Percentiles rank a stretch among this genome's conserved stretches.
Conservation (phyloP, 2,113 vertebrate species). For the Euleptes europaea region DNA sequence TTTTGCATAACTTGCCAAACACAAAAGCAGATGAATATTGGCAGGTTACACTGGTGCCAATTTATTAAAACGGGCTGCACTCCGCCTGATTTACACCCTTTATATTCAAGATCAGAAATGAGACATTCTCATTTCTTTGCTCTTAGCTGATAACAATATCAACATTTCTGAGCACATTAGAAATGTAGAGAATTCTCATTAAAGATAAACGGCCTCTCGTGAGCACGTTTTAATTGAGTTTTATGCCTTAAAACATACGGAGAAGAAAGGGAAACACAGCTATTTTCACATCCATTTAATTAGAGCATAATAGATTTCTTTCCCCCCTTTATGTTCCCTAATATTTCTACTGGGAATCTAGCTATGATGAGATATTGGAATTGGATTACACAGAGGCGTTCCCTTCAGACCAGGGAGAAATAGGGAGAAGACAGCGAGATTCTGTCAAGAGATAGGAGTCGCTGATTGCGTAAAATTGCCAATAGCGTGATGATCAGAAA, state of each 20-base stretch:
- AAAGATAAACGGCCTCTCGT: conserved; percentile 39
- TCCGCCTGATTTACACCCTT: neutral
- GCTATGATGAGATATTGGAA: neutral
- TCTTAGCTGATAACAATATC: neutral
- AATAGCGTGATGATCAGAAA: neutral
- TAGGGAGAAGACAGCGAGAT: neutral
- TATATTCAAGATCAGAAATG: neutral
- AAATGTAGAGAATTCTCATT: conserved; percentile 22
- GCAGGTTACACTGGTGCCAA: neutral
- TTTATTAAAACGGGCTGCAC: neutral
- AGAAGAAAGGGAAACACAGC: conserved; percentile 41
- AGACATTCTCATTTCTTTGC: neutral
- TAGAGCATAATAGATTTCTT: conserved; percentile 45
- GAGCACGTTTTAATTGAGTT: conserved; percentile 50
- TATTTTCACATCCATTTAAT: conserved; percentile 37
- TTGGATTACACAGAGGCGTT: neutral
- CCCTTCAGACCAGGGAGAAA: neutral
- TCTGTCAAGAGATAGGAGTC: neutral
- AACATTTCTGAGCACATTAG: conserved; percentile 5
- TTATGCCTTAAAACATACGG: neutral
- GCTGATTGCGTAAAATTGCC: neutral
- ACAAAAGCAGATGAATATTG: neutral
- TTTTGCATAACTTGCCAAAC: neutral
- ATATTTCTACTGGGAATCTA: conserved; percentile 43
- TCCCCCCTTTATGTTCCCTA: neutral